Evolutionary conservation across 2,888 invertebrate genomes (phyloP).

Genomic region (Euspilapteryx auroguttella): DNA sequence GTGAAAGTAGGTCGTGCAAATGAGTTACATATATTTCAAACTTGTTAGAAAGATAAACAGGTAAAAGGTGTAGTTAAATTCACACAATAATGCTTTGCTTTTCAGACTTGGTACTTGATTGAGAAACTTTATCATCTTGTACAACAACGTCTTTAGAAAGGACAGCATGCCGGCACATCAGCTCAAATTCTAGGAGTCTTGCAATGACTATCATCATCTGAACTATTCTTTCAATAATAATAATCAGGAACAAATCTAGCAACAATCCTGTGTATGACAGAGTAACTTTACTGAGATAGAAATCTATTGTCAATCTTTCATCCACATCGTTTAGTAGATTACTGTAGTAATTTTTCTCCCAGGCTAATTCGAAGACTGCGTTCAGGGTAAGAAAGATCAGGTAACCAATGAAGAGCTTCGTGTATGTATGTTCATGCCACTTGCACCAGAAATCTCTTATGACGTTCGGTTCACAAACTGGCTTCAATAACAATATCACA

Average conservation of each 20-base stretch:
- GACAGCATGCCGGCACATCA: conserved; percentile 35
- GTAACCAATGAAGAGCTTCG: conserved; percentile 12
- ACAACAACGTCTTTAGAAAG: conserved; percentile 19
- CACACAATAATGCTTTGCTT: background rate
- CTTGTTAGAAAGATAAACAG: background rate
- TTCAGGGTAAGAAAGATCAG: conserved; percentile 14
- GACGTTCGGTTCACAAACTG: conserved; percentile 20
- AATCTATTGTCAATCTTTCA: conserved; percentile 14
- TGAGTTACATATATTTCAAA: no score
- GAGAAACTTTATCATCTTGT: conserved; percentile 11
- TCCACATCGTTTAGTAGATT: conserved; percentile 15
- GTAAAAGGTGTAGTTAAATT: background rate
- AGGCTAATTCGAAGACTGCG: conserved; percentile 19
- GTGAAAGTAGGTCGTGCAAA: no score
- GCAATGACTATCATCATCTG: conserved; percentile 20
- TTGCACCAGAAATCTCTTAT: conserved; percentile 24
- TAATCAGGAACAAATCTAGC: conserved; percentile 18
- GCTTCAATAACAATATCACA: conserved; percentile 26
- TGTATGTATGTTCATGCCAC: conserved; percentile 11
- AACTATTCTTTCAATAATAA: conserved; percentile 23
- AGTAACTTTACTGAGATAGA: conserved; percentile 18
- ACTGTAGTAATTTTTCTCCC: conserved; percentile 15
- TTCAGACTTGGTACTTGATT: conserved; percentile 7
- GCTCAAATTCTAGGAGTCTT: conserved; percentile 29
- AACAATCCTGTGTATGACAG: conserved; percentile 19